Evolutionary conservation across 2,113 vertebrate species (phyloP).

Genomic region (Tinamus guttatus): DNA sequence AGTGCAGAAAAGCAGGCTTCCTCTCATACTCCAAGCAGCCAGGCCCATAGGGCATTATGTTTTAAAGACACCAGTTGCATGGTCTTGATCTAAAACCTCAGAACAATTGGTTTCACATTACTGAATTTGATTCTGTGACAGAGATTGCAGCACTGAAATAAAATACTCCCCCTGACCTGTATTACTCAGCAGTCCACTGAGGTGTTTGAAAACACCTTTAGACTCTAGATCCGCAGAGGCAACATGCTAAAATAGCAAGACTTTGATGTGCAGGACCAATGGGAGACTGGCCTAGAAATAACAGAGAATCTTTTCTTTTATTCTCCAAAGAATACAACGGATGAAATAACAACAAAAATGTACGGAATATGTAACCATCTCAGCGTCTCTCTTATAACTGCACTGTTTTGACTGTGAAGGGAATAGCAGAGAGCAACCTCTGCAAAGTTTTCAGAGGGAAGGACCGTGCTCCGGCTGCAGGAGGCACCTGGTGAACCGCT

Average conservation of each 20-base stretch:
- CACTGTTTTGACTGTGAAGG: neutral
- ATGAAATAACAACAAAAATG: neutral
- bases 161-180: neutral
- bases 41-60: neutral
- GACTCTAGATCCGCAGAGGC: neutral
- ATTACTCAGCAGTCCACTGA: neutral
- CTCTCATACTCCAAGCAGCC: neutral
- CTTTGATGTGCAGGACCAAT: neutral
- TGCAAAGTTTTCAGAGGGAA: neutral
- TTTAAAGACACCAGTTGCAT: neutral
- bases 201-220: neutral
- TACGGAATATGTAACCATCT: neutral
- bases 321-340: neutral
- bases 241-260: neutral
- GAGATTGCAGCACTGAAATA: neutral
- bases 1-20: neutral
- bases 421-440: neutral
- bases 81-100: neutral
- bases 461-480: neutral
- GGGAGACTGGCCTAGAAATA: neutral
- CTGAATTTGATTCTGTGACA: neutral
- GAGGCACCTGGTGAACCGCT: fast-evolving
- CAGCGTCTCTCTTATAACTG: no score
- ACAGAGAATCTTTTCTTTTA: neutral
- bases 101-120: neutral